Percentiles rank a stretch among this genome's conserved stretches.
Conservation (phyloP, 2,113 vertebrate species). For the Cettia cetti region DNA sequence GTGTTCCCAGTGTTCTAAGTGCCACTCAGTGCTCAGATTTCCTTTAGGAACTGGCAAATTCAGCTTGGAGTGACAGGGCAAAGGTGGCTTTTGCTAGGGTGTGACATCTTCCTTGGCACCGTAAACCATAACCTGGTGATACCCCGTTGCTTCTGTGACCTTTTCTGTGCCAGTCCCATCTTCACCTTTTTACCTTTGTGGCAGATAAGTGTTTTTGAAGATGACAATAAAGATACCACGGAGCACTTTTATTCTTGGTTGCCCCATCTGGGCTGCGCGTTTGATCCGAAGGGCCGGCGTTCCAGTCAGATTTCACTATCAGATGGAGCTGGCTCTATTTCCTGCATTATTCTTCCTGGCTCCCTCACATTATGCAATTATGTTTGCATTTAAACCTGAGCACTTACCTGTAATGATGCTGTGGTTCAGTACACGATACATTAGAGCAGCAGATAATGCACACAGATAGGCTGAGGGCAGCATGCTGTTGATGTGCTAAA, state of each 20-base stretch:
- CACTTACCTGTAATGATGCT: conserved; percentile 77
- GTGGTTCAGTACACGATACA: conserved; percentile 70
- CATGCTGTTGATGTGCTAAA: conserved; percentile 67
- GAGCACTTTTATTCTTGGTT: conserved; percentile 40
- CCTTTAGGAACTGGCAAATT: neutral
- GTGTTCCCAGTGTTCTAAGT: neutral
- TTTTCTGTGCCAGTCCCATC: neutral
- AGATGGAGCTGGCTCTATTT: conserved; percentile 76
- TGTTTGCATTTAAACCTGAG: conserved; percentile 77
- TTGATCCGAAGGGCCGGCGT: conserved; percentile 56
- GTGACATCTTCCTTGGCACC: neutral
- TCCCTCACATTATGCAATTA: conserved; percentile 76
- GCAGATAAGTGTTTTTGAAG: conserved; percentile 40
- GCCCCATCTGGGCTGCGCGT: conserved; percentile 48
- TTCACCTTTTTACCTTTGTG: conserved; percentile 65
- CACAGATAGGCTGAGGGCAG: conserved; percentile 72
- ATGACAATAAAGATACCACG: conserved; percentile 60
- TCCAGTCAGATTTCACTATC: conserved; percentile 74
- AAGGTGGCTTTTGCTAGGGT: neutral
- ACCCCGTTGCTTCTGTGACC: neutral
- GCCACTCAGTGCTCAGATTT: neutral
- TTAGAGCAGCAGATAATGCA: conserved; percentile 74
- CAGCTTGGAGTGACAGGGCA: neutral
- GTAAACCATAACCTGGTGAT: neutral
- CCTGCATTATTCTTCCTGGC: conserved; percentile 75